Conservation (phyloP, 1,140 invertebrate species). For the Microplitis demolitor region DNA sequence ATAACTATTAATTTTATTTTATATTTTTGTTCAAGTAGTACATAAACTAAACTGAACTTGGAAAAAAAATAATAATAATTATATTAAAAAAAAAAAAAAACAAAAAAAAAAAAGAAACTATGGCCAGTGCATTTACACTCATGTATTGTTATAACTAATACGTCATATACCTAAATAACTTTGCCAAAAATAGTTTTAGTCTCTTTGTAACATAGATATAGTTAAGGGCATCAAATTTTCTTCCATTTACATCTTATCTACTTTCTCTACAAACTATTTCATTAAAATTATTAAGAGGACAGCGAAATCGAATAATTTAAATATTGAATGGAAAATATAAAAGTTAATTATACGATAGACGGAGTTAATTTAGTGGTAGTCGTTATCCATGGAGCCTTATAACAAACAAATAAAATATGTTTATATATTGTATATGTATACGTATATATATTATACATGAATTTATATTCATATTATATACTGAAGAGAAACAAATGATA, state of each 20-base stretch:
- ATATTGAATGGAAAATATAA: not conserved
- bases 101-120: conserved; percentile 35
- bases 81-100: too few relatives aligned
- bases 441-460: conserved; percentile 31
- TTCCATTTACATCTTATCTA: conserved; percentile 33
- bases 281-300: conserved; percentile 14
- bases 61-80: conserved; percentile 14
- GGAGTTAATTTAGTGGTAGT: conserved; percentile 48
- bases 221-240: conserved; percentile 52
- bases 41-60: conserved; percentile 38
- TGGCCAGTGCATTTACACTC: conserved; percentile 60
- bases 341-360: conserved; percentile 29
- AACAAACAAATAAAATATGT: conserved; percentile 23
- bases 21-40: conserved; percentile 49
- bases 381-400: conserved; percentile 55
- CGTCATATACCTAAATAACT: conserved; percentile 61
- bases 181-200: conserved; percentile 64
- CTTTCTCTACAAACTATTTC: conserved; percentile 26
- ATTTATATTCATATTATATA: not conserved
- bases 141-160: conserved; percentile 54
- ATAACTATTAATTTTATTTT: conserved; percentile 48
- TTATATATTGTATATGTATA: conserved; percentile 35
- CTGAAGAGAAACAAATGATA: not conserved
- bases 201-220: conserved; percentile 59
- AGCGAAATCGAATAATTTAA: not conserved